Evolutionary conservation across 1,140 invertebrate genomes (phyloP), one percentile per base, ranked within the genome.

Genomic region (Heliothis virescens): DNA sequence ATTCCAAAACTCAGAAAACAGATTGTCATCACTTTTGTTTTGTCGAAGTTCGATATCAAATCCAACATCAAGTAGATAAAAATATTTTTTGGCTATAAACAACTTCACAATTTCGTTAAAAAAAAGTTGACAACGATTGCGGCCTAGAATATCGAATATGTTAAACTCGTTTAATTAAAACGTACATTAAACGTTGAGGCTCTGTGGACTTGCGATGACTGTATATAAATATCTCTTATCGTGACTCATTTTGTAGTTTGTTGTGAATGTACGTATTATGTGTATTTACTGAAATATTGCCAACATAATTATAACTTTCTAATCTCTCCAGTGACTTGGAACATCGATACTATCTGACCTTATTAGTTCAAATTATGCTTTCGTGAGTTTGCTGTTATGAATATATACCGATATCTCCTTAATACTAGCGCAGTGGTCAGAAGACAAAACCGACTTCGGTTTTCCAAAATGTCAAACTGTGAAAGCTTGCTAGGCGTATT

Each of bases 161-260:
- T 21, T n/a, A 75, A 52, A 59, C 59, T 75, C 50, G 50, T 62
- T 60, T 53, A 75, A 50, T 62, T 50, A 60, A 41, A 75, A 62
- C 73, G 34, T 50, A 62, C 59, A n/a, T 48, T 60, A 26, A 60
- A 74, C 65, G 75, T 55, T 60, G 16, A 62, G 26, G 79, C 82
- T 92, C 91, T 92, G 89, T 94, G 93, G 93, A 94, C 86, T 94
- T 94, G 93, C 93, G 93, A 94, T 84, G 91, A 94, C 92, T 94
- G 93, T 93, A 86, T 81, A 41, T 41, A 41, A 41, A 41, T 41
- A 88, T 85, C 89, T 90, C 86, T 93, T 90, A 89, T 89, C 89
- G 89, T 94, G 87, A 90, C 82, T 92, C 88, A 93, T 93, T 92
- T 89, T 85, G 93, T 94, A 94, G 93, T 91, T 94, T 92, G 93